phyloP scores from a whole-genome alignment of 2,797 vertebrate species.

The Hoplostethus atlanticus region DNA sequence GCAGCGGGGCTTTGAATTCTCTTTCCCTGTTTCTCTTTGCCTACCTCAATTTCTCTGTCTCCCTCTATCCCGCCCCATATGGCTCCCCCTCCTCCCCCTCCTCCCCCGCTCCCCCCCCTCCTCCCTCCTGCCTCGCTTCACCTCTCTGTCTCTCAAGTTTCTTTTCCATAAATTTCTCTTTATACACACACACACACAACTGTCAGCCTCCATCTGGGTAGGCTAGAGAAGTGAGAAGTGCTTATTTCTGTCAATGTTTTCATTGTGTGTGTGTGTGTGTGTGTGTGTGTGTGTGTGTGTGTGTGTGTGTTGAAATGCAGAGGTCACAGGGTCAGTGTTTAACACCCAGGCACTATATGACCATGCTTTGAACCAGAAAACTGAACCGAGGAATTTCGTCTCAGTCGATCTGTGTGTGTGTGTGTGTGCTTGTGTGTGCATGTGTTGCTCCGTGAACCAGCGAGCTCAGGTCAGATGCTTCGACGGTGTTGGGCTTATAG shows the following conservation, averaged over 20 bases:
- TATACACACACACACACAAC: conserved; percentile 35
- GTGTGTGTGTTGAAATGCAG: conserved; percentile 43
- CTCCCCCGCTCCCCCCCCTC: neutral
- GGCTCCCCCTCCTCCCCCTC: neutral
- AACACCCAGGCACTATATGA: conserved; percentile 57
- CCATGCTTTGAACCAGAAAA: conserved; percentile 64
- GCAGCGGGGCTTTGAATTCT: conserved; percentile 56
- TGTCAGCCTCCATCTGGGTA: conserved; percentile 49
- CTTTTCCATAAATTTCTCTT: conserved; percentile 50
- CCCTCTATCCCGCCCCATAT: conserved; percentile 35
- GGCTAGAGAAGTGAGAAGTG: conserved; percentile 30
- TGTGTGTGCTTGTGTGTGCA: conserved; percentile 18
- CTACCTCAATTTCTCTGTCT: conserved; percentile 40
- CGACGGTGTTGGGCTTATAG: conserved; percentile 62
- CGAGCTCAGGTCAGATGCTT: conserved; percentile 67
- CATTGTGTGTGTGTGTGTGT: neutral
- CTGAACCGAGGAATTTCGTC: conserved; percentile 40
- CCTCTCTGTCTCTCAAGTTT: conserved; percentile 44
- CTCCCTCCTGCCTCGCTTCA: conserved; percentile 41
- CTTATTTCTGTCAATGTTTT: conserved; percentile 24
- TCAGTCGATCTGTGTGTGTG: conserved; percentile 17
- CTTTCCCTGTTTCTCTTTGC: conserved; percentile 48
- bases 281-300: conserved; percentile 1
- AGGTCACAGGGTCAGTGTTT: conserved; percentile 55
- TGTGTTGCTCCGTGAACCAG: conserved; percentile 61